These are phyloP conservation scores for Clinocottus analis DNA, from an alignment of 2,113 vertebrate species.

Conservation along the genomic window DNA sequence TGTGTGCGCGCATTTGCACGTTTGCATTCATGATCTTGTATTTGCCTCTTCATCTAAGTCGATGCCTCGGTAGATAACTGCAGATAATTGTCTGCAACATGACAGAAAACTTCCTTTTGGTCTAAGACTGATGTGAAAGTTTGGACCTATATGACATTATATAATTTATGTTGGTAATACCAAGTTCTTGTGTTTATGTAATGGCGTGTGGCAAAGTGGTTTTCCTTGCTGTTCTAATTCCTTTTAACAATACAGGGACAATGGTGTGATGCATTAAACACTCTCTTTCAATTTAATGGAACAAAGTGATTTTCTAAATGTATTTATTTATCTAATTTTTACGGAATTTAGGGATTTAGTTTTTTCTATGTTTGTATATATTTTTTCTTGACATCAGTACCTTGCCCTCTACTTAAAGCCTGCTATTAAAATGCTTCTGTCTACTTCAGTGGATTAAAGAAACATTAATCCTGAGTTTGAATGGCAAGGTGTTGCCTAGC, in stretches of 20 bases:
- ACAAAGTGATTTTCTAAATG: constrained; percentile 12
- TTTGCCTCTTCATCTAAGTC: neutral
- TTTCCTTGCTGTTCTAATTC: neutral
- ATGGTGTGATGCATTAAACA: constrained; percentile 8
- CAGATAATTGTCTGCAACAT: neutral
- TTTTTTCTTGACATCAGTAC: neutral
- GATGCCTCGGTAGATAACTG: neutral
- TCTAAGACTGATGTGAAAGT: neutral
- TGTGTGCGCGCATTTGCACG: neutral
- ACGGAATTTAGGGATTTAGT: constrained; percentile 27
- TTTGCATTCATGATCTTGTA: constrained; percentile 22
- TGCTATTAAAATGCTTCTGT: constrained; percentile 1
- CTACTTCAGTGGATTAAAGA: constrained; percentile 20
- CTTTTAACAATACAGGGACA: neutral
- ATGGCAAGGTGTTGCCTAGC: neutral
- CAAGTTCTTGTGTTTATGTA: neutral
- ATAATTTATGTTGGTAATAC: neutral
- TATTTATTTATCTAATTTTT: neutral
- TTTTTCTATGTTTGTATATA: constrained; percentile 22
- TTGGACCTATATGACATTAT: neutral
- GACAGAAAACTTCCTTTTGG: neutral
- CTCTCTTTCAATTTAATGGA: constrained; percentile 11
- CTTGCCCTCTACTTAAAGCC: constrained; percentile 1
- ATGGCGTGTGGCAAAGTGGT: neutral
- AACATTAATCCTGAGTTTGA: constrained; percentile 8